These are phyloP conservation scores for Sus scrofa DNA, from an alignment of 2,113 vertebrate species.

Conservation along the genomic window DNA sequence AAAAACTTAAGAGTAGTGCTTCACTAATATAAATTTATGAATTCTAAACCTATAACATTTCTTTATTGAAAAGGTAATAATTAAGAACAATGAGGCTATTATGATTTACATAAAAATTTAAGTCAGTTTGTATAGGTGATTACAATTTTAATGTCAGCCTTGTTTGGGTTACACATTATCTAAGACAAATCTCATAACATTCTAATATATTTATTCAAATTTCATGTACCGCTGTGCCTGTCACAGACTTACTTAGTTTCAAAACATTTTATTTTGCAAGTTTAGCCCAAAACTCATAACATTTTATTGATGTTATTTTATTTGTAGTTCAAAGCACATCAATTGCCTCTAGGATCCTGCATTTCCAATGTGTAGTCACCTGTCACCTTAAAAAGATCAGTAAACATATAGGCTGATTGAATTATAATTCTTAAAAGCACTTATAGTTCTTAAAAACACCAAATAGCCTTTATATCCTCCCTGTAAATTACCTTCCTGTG, in stretches of 20 bases:
- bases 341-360: not conserved
- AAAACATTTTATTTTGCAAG: not conserved
- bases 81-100: slow-evolving; percentile 2
- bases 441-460: not conserved
- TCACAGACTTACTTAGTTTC: not conserved
- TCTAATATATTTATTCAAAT: slow-evolving; percentile 18
- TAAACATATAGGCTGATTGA: not conserved
- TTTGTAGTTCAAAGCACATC: not conserved
- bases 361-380: not conserved
- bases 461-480: not conserved
- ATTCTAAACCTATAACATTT: not conserved
- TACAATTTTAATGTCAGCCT: not conserved
- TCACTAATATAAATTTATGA: slow-evolving; percentile 18
- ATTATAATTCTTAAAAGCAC: not conserved
- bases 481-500: not conserved
- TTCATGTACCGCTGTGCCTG: not conserved
- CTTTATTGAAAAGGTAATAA: slow-evolving; percentile 11
- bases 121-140: not conserved
- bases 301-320: not conserved
- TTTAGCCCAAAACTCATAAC: not conserved
- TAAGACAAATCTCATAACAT: not conserved
- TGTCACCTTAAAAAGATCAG: not conserved
- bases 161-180: not conserved
- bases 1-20: not conserved
- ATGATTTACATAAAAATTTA: not conserved